Percentiles rank a stretch among this genome's conserved stretches.
Evolutionary conservation across 2,113 vertebrate genomes (phyloP).

Genomic region (Sceloporus undulatus): DNA sequence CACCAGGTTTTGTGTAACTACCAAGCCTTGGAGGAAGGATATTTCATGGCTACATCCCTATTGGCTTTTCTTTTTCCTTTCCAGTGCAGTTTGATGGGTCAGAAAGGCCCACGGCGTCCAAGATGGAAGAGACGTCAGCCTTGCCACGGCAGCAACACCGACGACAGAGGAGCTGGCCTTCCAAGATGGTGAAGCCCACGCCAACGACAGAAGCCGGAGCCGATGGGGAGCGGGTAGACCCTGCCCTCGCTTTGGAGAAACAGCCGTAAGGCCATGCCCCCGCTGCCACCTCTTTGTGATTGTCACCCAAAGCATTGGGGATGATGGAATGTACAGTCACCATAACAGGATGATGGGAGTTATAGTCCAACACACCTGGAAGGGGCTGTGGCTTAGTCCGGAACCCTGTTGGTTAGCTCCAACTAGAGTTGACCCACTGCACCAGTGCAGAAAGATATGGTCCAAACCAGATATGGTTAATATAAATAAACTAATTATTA

Average conservation of each 20-base stretch:
- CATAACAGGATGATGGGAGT: too few species aligned
- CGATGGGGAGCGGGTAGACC: constrained; percentile 86
- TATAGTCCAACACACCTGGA: background rate
- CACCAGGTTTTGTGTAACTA: too few species aligned
- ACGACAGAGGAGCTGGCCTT: constrained; percentile 91
- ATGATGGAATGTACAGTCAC: too few species aligned
- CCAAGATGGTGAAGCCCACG: constrained; percentile 83
- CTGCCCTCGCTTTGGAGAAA: constrained; percentile 88
- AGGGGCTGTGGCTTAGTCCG: background rate
- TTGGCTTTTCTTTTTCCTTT: constrained; percentile 6
- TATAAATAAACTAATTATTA: too few species aligned
- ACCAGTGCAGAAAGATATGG: too few species aligned
- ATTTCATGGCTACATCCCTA: background rate
- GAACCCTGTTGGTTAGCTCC: too few species aligned
- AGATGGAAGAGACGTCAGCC: constrained; percentile 78
- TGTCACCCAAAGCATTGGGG: background rate
- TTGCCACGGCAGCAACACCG: constrained; percentile 74
- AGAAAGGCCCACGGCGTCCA: constrained; percentile 70
- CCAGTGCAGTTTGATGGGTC: constrained; percentile 92
- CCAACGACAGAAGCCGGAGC: constrained; percentile 53
- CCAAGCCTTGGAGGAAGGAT: too few species aligned
- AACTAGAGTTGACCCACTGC: too few species aligned
- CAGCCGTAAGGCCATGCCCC: constrained; percentile 83
- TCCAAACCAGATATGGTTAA: too few species aligned
- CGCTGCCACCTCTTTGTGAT: too few species aligned